Percentiles rank a stretch among this genome's conserved stretches.
phyloP scores from a whole-genome alignment of 2,888 invertebrate species.

The Odontocerum albicorne region DNA sequence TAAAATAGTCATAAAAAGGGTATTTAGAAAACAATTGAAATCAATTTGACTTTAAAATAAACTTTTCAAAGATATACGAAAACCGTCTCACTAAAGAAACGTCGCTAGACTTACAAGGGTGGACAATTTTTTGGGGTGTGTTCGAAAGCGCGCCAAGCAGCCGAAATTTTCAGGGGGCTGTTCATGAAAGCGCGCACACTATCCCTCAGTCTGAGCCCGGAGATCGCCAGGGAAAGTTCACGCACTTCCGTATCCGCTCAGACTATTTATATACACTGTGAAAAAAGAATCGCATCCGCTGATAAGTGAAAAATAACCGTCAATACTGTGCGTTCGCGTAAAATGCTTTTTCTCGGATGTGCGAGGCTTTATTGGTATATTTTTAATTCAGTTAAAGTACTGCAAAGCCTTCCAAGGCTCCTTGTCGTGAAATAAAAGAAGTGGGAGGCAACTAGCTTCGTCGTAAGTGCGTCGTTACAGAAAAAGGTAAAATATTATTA shows the following conservation, averaged over 20 bases:
- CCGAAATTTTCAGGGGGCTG: not conserved
- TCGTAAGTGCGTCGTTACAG: constrained; percentile 12
- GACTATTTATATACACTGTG: constrained; percentile 11
- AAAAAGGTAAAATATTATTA: constrained; percentile 14
- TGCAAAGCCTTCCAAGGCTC: constrained; percentile 5
- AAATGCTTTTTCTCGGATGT: constrained; percentile 4
- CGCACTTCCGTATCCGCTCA: constrained; percentile 12
- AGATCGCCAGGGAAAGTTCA: constrained; percentile 24
- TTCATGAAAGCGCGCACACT: constrained; percentile 7
- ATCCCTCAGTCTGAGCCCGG: constrained; percentile 24
- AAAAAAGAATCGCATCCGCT: not conserved
- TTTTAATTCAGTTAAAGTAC: constrained; percentile 27
- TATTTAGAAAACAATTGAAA: too few species aligned
- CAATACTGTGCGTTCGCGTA: not conserved
- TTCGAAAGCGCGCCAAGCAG: not conserved
- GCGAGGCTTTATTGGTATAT: constrained; percentile 18
- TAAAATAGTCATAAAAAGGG: too few species aligned
- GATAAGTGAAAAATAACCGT: constrained; percentile 6
- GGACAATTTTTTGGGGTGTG: too few species aligned
- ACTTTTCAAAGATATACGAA: too few species aligned
- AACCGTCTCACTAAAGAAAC: too few species aligned
- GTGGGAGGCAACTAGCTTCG: constrained; percentile 9
- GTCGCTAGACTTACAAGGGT: too few species aligned
- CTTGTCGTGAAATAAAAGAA: constrained; percentile 23
- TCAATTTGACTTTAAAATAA: too few species aligned